phyloP scores from a whole-genome alignment of 1,140 invertebrate genomes.

The Pseudomyrmex concolor region DNA sequence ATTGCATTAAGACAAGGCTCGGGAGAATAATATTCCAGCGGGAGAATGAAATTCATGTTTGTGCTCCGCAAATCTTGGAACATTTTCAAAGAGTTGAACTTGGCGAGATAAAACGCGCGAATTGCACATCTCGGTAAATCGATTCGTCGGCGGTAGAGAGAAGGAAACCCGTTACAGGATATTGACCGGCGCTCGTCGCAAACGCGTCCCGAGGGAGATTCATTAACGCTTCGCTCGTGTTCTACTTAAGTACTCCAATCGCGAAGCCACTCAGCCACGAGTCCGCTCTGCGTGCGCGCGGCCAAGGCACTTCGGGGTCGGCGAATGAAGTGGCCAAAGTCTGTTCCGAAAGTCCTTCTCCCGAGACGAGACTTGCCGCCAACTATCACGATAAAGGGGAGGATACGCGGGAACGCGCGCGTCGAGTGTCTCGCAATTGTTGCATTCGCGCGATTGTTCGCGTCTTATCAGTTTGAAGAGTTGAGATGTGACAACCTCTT shows the following conservation, averaged over 20 bases:
- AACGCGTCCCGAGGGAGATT: slow-evolving; percentile 72
- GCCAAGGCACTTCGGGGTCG: slow-evolving; percentile 54
- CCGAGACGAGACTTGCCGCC: slow-evolving; percentile 62
- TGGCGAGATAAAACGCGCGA: not conserved
- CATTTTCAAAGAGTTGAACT: not conserved
- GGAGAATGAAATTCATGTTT: not conserved
- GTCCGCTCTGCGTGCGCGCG: slow-evolving; percentile 60
- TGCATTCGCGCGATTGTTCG: slow-evolving; percentile 51
- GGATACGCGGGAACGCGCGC: not conserved
- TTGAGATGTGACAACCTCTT: not conserved
- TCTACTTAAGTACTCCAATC: slow-evolving; percentile 75
- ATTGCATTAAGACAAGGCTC: not conserved
- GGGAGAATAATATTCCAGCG: not conserved
- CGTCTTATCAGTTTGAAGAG: slow-evolving; percentile 57
- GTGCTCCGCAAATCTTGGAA: not conserved
- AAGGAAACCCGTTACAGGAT: slow-evolving; percentile 51
- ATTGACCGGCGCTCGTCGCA: slow-evolving; percentile 62
- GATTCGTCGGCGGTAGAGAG: slow-evolving; percentile 33
- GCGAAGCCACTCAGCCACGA: slow-evolving; percentile 75
- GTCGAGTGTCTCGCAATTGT: slow-evolving; percentile 60
- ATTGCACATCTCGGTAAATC: slow-evolving; percentile 16
- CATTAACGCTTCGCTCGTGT: slow-evolving; percentile 74
- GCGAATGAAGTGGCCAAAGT: slow-evolving; percentile 67
- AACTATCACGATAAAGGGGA: slow-evolving; percentile 60
- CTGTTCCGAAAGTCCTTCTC: slow-evolving; percentile 69